Evolutionary conservation across 1,140 invertebrate genomes (phyloP).

Genomic region (Eciton burchellii): DNA sequence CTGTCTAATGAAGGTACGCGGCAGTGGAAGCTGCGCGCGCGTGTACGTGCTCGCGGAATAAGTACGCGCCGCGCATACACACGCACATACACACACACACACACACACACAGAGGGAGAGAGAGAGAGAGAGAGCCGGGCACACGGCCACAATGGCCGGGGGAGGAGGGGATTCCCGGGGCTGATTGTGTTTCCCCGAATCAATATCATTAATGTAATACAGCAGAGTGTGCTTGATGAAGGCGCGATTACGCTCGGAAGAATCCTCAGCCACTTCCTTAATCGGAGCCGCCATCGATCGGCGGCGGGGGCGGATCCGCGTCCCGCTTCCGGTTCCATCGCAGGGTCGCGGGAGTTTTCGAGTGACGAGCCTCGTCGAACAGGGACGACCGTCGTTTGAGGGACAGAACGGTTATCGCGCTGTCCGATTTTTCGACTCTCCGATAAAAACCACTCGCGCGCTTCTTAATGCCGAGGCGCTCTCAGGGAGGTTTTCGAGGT

Average conservation of each 20-base stretch:
- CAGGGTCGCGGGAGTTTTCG: neutral
- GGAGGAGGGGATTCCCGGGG: slow-evolving; percentile 10
- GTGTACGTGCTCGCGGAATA: slow-evolving; percentile 19
- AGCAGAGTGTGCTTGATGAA: slow-evolving; percentile 81
- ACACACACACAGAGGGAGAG: neutral
- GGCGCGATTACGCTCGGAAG: slow-evolving; percentile 72
- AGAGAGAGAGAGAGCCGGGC: neutral
- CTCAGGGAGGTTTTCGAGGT: no score
- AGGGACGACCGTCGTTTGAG: neutral
- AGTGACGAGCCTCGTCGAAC: neutral
- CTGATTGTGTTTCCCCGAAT: slow-evolving; percentile 82
- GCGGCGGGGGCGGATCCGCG: slow-evolving; percentile 10
- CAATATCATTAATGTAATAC: slow-evolving; percentile 84
- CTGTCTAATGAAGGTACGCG: slow-evolving; percentile 68
- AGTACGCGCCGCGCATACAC: slow-evolving; percentile 25
- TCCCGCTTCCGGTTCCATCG: slow-evolving; percentile 20
- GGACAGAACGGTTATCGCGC: no score
- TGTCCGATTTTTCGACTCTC: no score
- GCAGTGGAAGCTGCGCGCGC: slow-evolving; percentile 54
- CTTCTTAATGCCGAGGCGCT: no score
- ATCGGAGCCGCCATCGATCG: slow-evolving; percentile 51
- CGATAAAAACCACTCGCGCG: no score
- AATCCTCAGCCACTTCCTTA: slow-evolving; percentile 58
- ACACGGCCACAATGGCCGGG: neutral
- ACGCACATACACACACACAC: neutral